Evolutionary conservation across 2,888 invertebrate species (phyloP), one percentile per base, ranked within the genome.

Genomic region (Hydraecia micacea): DNA sequence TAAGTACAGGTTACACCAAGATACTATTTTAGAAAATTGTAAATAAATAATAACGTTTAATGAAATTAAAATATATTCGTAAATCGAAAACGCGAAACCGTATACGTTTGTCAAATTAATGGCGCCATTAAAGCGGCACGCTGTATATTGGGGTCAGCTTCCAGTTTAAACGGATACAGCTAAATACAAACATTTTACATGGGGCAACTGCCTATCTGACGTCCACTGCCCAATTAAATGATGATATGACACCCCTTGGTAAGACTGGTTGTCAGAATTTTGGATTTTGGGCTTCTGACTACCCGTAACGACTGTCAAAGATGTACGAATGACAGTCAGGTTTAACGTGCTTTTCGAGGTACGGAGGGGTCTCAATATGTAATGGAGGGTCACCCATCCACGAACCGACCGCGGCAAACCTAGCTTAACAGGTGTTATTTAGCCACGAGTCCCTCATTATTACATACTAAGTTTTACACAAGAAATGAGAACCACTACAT

Each of bases 401-500:
- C 1, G 9, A 21, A 21, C 4, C 8, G 62, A 8, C 62, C 62
- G 15, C 32, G 21, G 62, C 62, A 62, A 32, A 18, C 9, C 32
- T 21, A 21, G 28, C 28, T 60, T 60, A 62, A 32, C 18, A 6
- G 28, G 28, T 28, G 60, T 60, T 28, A 60, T 15, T 15, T 9
- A 21, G 8, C 9, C 8, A 32, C 21, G 8, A 62, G 9, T 8
- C 7, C 28, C 28, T 18, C 9, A 83, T 86, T 81, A 80, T 28
- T 72, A 76, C 73, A 73, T 58, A 77, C 79, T 70, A 81, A 84
- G 36, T 79, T 74, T 60, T 65, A 42, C 42, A 52, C 67, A 52
- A 82, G 74, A 58, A 76, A 74, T 83, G 32, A 66, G 36, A 15
- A 63, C 49, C 9, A 66, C 52, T 39, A 74, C 11, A 55, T 32